phyloP scores from a whole-genome alignment of 2,888 invertebrate species.

The Drosophila anomelani region DNA sequence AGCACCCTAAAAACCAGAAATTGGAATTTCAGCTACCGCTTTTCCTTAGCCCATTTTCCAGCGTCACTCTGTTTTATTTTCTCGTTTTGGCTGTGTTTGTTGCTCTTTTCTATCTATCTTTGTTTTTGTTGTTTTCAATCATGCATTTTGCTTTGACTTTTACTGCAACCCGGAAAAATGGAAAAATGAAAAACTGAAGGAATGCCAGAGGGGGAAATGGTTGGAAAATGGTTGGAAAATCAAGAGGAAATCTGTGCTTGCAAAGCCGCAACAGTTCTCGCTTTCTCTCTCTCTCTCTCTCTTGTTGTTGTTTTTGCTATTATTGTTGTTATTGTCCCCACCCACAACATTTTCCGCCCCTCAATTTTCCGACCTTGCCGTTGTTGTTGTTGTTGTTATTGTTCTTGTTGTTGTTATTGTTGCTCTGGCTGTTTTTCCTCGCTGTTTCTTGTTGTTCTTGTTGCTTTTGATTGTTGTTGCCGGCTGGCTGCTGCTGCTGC shows the following conservation, averaged over 20 bases:
- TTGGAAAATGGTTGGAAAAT: constrained; percentile 1
- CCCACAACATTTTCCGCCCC: not conserved
- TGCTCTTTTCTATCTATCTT: constrained; percentile 28
- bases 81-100: constrained; percentile 31
- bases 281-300: constrained; percentile 30
- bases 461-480: constrained; percentile 56
- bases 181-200: constrained; percentile 28
- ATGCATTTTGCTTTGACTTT: constrained; percentile 76
- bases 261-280: constrained; percentile 64
- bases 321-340: constrained; percentile 8
- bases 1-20: constrained; percentile 12
- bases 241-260: constrained; percentile 50
- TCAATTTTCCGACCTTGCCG: constrained; percentile 11
- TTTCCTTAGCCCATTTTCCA: constrained; percentile 16
- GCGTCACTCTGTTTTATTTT: constrained; percentile 10
- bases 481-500: constrained; percentile 27
- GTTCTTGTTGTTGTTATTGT: constrained; percentile 50
- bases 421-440: constrained; percentile 59
- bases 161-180: constrained; percentile 61
- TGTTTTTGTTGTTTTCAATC: constrained; percentile 68
- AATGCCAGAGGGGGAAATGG: not conserved
- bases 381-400: constrained; percentile 27
- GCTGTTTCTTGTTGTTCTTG: constrained; percentile 52
- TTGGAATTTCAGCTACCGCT: constrained; percentile 25
- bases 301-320: constrained; percentile 46